Percentiles rank a stretch among this genome's conserved stretches.
These are phyloP conservation scores for Tragelaphus buxtoni DNA, from an alignment of 2,113 vertebrate species.

Conservation along the genomic window DNA sequence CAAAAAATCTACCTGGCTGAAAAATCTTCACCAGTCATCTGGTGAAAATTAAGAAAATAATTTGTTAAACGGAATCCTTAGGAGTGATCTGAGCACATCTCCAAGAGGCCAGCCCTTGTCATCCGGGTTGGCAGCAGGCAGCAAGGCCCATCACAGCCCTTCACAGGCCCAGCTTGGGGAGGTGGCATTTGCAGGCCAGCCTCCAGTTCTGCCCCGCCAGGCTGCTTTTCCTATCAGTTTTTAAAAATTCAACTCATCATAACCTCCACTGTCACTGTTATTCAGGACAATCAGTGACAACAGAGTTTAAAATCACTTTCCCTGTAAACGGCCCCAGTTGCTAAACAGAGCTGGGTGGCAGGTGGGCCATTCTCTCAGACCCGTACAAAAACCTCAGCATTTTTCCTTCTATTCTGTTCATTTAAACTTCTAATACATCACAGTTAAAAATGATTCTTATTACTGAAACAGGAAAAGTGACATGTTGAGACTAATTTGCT, in stretches of 20 bases:
- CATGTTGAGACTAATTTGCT: no score
- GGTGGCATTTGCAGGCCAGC: neutral
- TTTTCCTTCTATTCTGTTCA: no score
- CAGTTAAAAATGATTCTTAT: no score
- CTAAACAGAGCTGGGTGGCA: neutral
- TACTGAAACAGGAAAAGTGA: no score
- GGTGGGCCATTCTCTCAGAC: no score
- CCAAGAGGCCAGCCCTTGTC: neutral
- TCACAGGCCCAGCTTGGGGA: neutral
- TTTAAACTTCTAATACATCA: no score
- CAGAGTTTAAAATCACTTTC: neutral
- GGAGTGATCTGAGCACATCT: neutral
- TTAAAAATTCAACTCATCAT: neutral
- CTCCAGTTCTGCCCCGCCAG: neutral
- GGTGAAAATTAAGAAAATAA: neutral
- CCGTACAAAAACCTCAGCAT: no score
- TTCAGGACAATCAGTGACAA: neutral
- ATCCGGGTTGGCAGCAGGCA: fast-evolving
- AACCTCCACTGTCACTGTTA: neutral
- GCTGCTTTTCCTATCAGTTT: neutral
- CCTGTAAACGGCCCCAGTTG: neutral
- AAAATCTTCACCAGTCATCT: neutral
- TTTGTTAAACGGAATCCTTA: neutral
- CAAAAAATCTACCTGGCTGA: neutral
- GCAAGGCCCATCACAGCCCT: neutral